Conservation (phyloP, 2,113 vertebrate species). For the Neomonachus schauinslandi region DNA sequence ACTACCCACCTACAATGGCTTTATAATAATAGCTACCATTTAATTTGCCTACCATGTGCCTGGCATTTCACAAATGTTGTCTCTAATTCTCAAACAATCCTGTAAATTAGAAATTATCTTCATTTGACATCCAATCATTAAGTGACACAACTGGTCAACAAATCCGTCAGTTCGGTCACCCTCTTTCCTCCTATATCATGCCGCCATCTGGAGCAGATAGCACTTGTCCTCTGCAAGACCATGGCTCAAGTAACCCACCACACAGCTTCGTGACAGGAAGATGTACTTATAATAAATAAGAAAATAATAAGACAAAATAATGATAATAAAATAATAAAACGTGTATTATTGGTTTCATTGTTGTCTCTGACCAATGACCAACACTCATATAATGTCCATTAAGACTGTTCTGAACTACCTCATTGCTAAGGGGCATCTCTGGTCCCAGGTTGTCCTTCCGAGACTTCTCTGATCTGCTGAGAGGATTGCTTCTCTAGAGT, state of each 20-base stretch:
- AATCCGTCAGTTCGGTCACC: not conserved
- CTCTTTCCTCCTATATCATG: rapidly evolving
- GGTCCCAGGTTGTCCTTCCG: not conserved
- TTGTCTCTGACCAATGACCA: not conserved
- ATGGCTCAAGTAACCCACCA: too few species aligned
- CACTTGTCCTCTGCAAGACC: not conserved
- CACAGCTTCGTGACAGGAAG: not conserved
- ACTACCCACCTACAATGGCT: not conserved
- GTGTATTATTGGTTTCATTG: not conserved
- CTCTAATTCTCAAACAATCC: not conserved
- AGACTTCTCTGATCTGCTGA: not conserved
- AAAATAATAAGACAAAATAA: not conserved
- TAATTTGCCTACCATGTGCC: not conserved
- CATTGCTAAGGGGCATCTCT: not conserved
- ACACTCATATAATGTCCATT: not conserved
- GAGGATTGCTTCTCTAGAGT: not conserved
- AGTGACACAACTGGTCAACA: not conserved
- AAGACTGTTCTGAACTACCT: not conserved
- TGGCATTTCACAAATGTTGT: not conserved
- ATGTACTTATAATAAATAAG: not conserved
- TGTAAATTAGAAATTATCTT: not conserved
- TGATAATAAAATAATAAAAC: not conserved
- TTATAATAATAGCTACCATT: not conserved
- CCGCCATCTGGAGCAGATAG: not conserved
- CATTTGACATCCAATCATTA: not conserved